A percentile compares a stretch with the other conserved stretches of the same genome.
phyloP scores from a whole-genome alignment of 2,113 vertebrate genomes.

The Empidonax traillii region DNA sequence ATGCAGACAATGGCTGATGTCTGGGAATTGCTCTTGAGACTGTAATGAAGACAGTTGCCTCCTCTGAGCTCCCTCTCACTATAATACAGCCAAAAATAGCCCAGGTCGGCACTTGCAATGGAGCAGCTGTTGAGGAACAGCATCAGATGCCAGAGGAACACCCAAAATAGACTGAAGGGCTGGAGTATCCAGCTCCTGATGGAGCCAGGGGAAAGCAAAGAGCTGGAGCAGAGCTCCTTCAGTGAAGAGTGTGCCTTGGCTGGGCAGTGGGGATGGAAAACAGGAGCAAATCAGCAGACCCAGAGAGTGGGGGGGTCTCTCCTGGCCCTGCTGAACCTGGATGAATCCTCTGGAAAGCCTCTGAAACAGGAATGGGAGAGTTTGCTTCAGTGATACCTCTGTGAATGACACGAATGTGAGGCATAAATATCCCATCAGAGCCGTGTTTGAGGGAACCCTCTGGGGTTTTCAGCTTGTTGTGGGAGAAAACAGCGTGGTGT shows the following conservation, averaged over 20 bases:
- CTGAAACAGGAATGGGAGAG: not conserved
- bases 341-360: not conserved
- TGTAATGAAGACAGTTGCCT: not conserved
- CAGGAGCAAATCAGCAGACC: rapidly evolving
- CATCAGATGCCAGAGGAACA: not conserved
- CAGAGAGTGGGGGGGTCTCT: not conserved
- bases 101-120: not conserved
- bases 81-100: constrained; percentile 9
- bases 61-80: not conserved
- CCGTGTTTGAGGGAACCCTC: not conserved
- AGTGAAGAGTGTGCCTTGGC: too few species aligned
- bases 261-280: too few species aligned
- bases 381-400: not conserved
- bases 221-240: not conserved
- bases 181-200: not conserved
- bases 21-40: constrained; percentile 13
- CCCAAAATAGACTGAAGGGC: not conserved
- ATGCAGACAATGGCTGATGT: constrained; percentile 1
- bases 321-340: not conserved
- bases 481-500: not conserved
- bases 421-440: not conserved
- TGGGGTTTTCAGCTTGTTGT: not conserved
- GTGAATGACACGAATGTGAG: not conserved
- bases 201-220: not conserved
- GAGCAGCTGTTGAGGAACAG: not conserved